Base-by-base conservation (phyloP, 2,888 invertebrate genomes). In the Andrena chrysosceles region DNA sequence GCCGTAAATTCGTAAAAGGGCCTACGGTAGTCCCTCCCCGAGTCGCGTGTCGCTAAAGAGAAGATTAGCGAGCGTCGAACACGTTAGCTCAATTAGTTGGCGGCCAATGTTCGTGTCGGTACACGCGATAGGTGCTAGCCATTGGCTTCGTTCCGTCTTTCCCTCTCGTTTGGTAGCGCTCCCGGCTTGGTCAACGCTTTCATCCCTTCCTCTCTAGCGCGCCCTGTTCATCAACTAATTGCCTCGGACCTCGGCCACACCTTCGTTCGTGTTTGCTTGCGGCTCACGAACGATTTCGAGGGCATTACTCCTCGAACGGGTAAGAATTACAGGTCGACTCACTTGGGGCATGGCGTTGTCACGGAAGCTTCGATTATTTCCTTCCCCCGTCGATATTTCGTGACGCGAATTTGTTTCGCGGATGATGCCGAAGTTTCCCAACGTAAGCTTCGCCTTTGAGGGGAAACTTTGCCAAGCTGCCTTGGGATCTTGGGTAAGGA, bases 211-310 rank as follows among this genome's bases (percentile, higher is more conserved):
- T 73, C 84, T 81, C 60, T 2, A 42, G 90, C 92, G 87, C 92
- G 87, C 92, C 92, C 90, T 85, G 78, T 85, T 88, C 91, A 93
- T 93, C 92, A 91, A 87, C 92, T 92, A 92, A 93, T 93, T 93
- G 91, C 86, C 83, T 62, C 49, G 79, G 72, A 71, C 69, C 70
- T 67, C 75, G 60, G 81, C 85, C 89, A 74, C 89, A 83, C 89
- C 90, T 86, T 84, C 73, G 48, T 70, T 73, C 77, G 66, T 71
- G 77, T 64, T 62, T 67, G 60, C 73, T 68, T 69, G 74, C 74
- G 70, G 52, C 56, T 35, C 71, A 16, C 60, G 31, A 63, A 62
- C 63, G 48, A 79, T 68, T 77, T 70, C 52, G 8, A 75, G 35
- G 35, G 66, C 69, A 49, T 76, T 77, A 60, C 63, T 54, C 60